These are phyloP conservation scores for Noturus placidus DNA, from an alignment of 2,113 vertebrate species.

Conservation along the genomic window DNA sequence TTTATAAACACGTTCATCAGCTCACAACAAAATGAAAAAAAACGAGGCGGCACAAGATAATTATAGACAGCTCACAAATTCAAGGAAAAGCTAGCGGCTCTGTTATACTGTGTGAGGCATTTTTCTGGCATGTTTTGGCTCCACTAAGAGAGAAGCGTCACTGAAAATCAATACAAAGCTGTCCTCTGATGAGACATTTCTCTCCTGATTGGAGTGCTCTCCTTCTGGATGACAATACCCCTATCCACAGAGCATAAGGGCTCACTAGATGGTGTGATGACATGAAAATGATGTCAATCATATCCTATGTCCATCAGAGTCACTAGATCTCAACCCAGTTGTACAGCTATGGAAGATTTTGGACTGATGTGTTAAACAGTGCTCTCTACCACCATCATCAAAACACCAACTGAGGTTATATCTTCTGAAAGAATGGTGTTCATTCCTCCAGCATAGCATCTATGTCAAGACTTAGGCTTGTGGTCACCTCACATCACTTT, in stretches of 20 bases:
- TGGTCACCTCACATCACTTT: background rate
- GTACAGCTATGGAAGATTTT: background rate
- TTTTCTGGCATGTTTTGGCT: conserved; percentile 14
- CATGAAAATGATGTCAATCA: background rate
- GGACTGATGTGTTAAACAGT: background rate
- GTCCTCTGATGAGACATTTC: background rate
- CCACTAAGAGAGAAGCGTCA: background rate
- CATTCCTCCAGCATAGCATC: background rate
- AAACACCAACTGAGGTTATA: background rate
- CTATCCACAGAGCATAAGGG: background rate
- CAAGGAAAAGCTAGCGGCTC: background rate
- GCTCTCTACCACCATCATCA: background rate
- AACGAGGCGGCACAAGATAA: background rate
- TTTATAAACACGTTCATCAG: conserved; percentile 13
- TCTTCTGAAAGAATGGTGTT: background rate
- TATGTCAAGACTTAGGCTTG: background rate
- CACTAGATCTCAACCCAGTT: background rate
- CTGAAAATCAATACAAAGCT: background rate
- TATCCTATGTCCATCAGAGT: background rate
- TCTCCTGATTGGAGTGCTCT: background rate
- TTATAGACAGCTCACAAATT: background rate
- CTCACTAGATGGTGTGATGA: background rate
- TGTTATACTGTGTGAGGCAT: background rate
- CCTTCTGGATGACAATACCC: background rate
- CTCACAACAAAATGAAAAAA: background rate